Evolutionary conservation across 2,888 invertebrate genomes (phyloP), one percentile per base, ranked within the genome.

Genomic region (Eustalomyia histrio): DNA sequence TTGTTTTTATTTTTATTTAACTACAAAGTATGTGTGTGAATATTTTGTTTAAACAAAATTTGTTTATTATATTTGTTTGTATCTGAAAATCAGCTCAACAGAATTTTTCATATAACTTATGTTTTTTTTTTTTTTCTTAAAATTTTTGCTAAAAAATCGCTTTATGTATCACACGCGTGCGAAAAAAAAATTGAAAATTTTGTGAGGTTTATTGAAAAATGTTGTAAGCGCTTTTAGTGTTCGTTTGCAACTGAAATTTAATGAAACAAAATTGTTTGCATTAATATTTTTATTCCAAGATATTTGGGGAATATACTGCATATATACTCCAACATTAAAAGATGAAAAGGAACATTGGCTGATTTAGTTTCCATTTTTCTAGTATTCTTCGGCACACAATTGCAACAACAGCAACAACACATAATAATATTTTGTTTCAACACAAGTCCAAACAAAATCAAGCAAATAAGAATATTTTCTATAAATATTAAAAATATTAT

Each of bases 181-280:
- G 81, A 60, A 73, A 76, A 80, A 76, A 74, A 57, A 72, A 29
- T 29, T 29, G 3, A 29, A 61, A 6, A 61, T 68, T 55, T 61
- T 43, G 47, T 29, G 1, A 47, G n/a, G 6, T 35, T 61, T 58
- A 52, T 61, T 29, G 39, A 39, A 53, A 58, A 17, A n/a, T 71
- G 81, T 79, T 79, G 81, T 81, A 71, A 81, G 78, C 81, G 81
- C 74, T 81, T 75, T 81, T 74, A 81, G 60, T 79, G 81, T 81
- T 81, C 81, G 81, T 81, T 81, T 81, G 81, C 81, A 81, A 81
- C 81, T 81, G 81, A 81, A 67, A 74, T 79, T 71, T 71, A 61
- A 79, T 74, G 78, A 81, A 81, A 81, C 78, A 78, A 2, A 67
- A 71, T 75, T 81, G n/a, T 81, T 61, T 79, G 81, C 81, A 78